Evolutionary conservation across 2,113 vertebrate genomes (phyloP).

Genomic region (Pelmatolapia mariae): DNA sequence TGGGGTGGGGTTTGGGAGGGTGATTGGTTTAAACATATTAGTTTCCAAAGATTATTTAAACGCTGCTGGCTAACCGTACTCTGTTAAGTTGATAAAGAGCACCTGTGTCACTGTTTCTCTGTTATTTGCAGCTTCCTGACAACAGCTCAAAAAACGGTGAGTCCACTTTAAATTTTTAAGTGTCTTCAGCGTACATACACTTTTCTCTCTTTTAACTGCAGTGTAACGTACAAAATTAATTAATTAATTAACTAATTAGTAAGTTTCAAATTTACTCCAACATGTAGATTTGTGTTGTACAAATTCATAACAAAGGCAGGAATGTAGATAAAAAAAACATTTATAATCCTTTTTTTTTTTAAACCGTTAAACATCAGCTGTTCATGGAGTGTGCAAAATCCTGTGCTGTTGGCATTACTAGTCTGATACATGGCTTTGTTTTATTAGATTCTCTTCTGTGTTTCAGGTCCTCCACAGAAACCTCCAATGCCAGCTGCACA

Average conservation of each 20-base stretch:
- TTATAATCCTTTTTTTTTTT: rapidly evolving
- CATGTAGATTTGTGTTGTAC: not conserved
- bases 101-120: not conserved
- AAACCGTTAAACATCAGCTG: not conserved
- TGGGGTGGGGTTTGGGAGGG: not conserved
- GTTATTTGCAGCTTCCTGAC: slow-evolving; percentile 64
- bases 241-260: not conserved
- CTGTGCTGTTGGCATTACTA: not conserved
- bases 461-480: slow-evolving; percentile 77
- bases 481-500: slow-evolving; percentile 59
- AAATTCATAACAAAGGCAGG: not conserved
- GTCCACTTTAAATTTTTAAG: slow-evolving; percentile 15
- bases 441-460: not conserved
- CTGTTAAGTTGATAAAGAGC: not conserved
- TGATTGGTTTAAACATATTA: not conserved
- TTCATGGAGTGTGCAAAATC: not conserved
- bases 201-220: not conserved
- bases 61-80: not conserved
- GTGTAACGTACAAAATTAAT: not conserved
- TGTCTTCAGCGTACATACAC: not conserved
- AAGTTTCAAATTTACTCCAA: not conserved
- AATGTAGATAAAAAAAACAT: not conserved
- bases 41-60: not conserved
- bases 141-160: slow-evolving; percentile 76
- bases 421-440: not conserved